Conservation (phyloP, 2,888 invertebrate genomes). For the Chymomyza procnemis region DNA sequence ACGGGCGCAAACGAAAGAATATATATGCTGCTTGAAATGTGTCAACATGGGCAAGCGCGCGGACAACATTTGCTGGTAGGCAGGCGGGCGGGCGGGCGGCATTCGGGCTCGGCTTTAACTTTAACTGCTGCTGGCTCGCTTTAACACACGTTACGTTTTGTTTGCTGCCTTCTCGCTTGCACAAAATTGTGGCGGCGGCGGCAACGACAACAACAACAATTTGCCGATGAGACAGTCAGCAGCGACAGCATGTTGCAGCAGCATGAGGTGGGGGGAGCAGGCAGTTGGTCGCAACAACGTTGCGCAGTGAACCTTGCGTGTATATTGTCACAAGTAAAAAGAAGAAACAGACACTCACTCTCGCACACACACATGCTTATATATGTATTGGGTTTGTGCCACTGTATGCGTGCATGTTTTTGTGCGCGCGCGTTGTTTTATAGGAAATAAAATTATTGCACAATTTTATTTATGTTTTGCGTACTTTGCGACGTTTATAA, state of each 20-base stretch:
- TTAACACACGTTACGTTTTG: conserved; percentile 9
- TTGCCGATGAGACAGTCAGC: conserved; percentile 49
- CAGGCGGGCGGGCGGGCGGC: conserved; percentile 12
- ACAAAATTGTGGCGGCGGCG: conserved; percentile 54
- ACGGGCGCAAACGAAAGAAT: too few species aligned
- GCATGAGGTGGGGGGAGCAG: conserved; percentile 30
- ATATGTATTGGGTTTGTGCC: conserved; percentile 32
- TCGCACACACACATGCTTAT: conserved; percentile 14
- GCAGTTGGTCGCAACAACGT: conserved; percentile 48
- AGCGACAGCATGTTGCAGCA: conserved; percentile 49
- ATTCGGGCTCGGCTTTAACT: conserved; percentile 25
- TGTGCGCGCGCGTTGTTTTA: conserved; percentile 13
- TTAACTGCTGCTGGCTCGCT: conserved; percentile 6
- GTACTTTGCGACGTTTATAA: conserved; percentile 1
- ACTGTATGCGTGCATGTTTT: background rate
- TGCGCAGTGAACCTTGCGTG: conserved; percentile 70
- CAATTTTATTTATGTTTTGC: conserved; percentile 61
- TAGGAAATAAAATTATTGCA: conserved; percentile 56
- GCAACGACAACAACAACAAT: conserved; percentile 60
- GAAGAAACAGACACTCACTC: conserved; percentile 28
- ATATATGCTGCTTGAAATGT: conserved; percentile 56
- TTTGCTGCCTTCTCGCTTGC: conserved; percentile 15
- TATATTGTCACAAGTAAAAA: conserved; percentile 35
- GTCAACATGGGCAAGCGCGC: conserved; percentile 41
- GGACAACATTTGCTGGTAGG: conserved; percentile 6